Percentiles rank a stretch among this genome's conserved stretches.
Conservation (phyloP, 2,113 vertebrate genomes). For the Myrmecobius fasciatus region DNA sequence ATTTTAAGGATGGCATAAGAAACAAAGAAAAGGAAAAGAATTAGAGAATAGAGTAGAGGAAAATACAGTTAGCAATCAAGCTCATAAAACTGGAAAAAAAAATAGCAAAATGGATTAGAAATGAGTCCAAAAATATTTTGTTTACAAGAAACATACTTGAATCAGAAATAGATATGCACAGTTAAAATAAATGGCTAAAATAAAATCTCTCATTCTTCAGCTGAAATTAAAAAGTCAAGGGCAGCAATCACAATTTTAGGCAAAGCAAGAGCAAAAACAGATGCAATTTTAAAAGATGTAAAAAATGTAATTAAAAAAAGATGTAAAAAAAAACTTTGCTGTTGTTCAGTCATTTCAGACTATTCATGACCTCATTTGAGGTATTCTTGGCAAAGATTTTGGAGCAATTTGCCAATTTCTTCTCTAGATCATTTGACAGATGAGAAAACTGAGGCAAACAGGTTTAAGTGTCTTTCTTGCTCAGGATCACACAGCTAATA, state of each 20-base stretch:
- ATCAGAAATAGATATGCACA: not conserved
- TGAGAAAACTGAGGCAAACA: not conserved
- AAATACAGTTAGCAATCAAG: not conserved
- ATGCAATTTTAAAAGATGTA: no score
- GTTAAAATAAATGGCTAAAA: not conserved
- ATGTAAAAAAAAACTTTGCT: not conserved
- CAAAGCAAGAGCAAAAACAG: not conserved
- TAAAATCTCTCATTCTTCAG: not conserved
- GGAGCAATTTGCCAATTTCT: not conserved
- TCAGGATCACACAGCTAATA: not conserved
- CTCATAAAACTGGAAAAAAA: not conserved
- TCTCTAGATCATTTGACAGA: not conserved
- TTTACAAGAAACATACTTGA: not conserved
- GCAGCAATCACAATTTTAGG: not conserved
- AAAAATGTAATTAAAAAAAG: not conserved
- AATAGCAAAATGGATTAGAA: not conserved
- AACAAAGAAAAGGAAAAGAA: not conserved
- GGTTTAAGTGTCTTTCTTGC: not conserved
- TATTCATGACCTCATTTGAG: not conserved
- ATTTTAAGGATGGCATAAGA: not conserved
- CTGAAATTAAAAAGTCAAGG: not conserved
- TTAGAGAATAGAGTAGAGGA: not conserved
- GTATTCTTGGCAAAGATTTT: not conserved
- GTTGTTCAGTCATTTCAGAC: not conserved
- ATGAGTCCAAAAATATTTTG: not conserved